Conservation (phyloP, 2,113 vertebrate genomes). For the Archilochus colubris region DNA sequence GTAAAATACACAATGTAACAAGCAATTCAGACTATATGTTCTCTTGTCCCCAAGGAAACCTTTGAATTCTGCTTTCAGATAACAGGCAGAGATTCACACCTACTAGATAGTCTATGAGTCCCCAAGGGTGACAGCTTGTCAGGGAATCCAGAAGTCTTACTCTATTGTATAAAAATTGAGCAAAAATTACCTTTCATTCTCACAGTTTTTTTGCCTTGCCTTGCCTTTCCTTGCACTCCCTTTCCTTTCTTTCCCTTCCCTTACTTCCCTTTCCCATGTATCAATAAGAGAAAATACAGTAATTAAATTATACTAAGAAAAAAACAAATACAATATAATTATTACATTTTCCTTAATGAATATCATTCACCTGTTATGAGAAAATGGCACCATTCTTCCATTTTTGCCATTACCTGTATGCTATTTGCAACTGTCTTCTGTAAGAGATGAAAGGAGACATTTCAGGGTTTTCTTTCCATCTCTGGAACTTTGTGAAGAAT, state of each 20-base stretch:
- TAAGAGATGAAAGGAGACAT: background rate
- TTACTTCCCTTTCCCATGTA: background rate
- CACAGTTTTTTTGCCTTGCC: background rate
- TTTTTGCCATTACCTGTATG: background rate
- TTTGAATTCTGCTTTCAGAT: slow-evolving; percentile 32
- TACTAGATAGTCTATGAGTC: background rate
- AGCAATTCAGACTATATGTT: background rate
- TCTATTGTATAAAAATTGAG: background rate
- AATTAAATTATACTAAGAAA: background rate
- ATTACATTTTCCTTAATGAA: background rate
- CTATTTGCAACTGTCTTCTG: background rate
- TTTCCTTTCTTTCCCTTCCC: background rate
- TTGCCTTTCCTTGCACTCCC: too few relatives aligned
- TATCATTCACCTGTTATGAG: background rate
- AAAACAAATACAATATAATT: background rate
- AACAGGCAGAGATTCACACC: slow-evolving; percentile 11
- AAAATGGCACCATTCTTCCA: background rate
- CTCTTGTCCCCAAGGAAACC: background rate
- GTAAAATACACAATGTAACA: background rate
- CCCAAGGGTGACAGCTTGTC: background rate
- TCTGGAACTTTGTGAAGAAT: background rate
- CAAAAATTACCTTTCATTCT: background rate
- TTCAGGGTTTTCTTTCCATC: background rate
- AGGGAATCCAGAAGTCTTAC: background rate
- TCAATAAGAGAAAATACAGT: background rate